Base-by-base conservation (phyloP, 2,888 invertebrate species). In the Nymphalis urticae region DNA sequence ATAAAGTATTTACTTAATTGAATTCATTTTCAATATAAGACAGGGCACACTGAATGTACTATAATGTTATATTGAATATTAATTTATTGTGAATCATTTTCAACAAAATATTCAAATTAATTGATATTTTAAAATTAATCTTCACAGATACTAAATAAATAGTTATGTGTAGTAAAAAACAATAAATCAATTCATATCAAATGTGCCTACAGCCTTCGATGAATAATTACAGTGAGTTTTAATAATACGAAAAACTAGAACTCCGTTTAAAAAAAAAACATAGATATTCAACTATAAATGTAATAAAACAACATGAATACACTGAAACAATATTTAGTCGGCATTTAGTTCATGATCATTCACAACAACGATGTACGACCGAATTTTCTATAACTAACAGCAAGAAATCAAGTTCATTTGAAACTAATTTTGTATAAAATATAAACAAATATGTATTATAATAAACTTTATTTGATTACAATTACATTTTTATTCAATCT, bases 231-330 rank as follows among this genome's bases (percentile, higher is more conserved):
- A 58, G 27, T 58, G 19, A 19, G 1, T 8, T 58, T 58, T 19
- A 42, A 50, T 50, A 50, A 58, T 36, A 58, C 36, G n/a, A 13
- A 21, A 58, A 58, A 42, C 58, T 42, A 42, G 19, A 58, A 58
- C 42, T 19, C 16, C 19, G 4, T 42, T 58, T n/a, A n/a, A n/a
- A 56, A 56, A 24, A 56, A 58, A 58, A 58, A 42, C n/a, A 58
- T 58, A 42, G 19, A 58, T 19, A 54, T 54, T 54, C 54, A 58
- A 58, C 36, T 58, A 32, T n/a, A 19, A 58, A 58, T 58, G 36
- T 58, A 58, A 42, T 58, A 42, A 58, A 58, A 58, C 58, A 58
- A 58, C 36, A 19, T 13, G 19, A 58, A 42, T 10, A 42, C n/a
- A 19, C n/a, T 13, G 10, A 58, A 54, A 54, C 51, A 54, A 27